phyloP scores from a whole-genome alignment of 2,113 vertebrate species.

The Cacatua alba region DNA sequence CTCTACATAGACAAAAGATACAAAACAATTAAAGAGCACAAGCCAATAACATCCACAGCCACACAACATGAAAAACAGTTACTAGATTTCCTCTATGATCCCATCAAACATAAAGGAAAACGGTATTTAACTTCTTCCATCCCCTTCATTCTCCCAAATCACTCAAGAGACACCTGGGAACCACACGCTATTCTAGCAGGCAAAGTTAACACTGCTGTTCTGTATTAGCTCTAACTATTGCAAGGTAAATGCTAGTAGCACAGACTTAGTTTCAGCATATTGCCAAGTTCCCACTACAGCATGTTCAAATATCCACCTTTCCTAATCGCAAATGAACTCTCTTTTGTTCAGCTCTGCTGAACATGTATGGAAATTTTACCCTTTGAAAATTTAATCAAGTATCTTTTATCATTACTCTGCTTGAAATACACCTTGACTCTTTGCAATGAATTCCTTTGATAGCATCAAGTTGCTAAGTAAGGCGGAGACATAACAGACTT shows the following conservation, averaged over 20 bases:
- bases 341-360: background rate
- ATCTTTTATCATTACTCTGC: background rate
- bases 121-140: background rate
- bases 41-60: background rate
- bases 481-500: background rate
- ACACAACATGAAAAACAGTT: background rate
- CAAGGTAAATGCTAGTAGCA: background rate
- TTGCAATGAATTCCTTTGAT: background rate
- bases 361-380: background rate
- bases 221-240: background rate
- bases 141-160: background rate
- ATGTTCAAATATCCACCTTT: background rate
- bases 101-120: background rate
- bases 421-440: background rate
- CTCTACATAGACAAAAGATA: conserved; percentile 71
- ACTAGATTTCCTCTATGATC: background rate
- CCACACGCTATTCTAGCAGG: rapidly evolving
- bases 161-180: background rate
- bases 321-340: background rate
- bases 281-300: background rate
- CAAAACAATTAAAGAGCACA: background rate
- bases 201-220: background rate
- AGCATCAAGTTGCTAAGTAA: background rate
- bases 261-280: rapidly evolving
- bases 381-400: background rate